Evolutionary conservation across 2,797 vertebrate species (phyloP), one percentile per base, ranked within the genome.

Genomic region (Coluber constrictor): DNA sequence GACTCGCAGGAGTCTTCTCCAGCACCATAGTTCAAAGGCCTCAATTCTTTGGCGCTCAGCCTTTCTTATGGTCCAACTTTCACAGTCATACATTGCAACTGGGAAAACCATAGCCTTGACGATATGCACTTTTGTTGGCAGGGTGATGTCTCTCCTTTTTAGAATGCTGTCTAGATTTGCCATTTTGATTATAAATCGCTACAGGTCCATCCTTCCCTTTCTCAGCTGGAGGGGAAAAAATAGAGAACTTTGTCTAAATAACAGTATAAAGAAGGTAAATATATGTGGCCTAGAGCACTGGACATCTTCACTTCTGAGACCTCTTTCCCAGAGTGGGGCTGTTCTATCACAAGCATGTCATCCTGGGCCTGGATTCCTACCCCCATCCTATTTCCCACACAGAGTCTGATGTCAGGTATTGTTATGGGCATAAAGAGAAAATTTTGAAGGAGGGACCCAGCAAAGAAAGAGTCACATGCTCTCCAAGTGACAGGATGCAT

Each of bases 181-280:
- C 47, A 29, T 20, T 83, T 2, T 15, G 32, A 20, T 92, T 92
- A 92, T 89, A 89, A 88, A 94, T 88, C 70, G 70, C 66, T 74
- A 51, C 16, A 57, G 29, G 7, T 0, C 47, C 86, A 51, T 91
- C 37, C 89, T 88, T 88, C 86, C 23, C 23, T 89, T 92, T 91
- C 89, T 91, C 91, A 92, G 91, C 87, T 89, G 10, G 89, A 55
- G 70, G 91, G 51, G 83, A 23, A 4, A 13, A 54, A n/a, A 94
- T 86, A 88, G 89, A 57, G 88, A 92, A 92, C 93, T 94, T 86
- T 94, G 59, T 92, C 90, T 93, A 92, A 90, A 87, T 94, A 92
- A 92, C 92, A 92, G 94, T 91, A 61, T 93, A 92, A 92, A 91
- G 89, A 93, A 87, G 51, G 47, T 27, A 6, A 92, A 91, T 92